Conservation (phyloP, 2,888 invertebrate genomes). For the Eupithecia centaureata region DNA sequence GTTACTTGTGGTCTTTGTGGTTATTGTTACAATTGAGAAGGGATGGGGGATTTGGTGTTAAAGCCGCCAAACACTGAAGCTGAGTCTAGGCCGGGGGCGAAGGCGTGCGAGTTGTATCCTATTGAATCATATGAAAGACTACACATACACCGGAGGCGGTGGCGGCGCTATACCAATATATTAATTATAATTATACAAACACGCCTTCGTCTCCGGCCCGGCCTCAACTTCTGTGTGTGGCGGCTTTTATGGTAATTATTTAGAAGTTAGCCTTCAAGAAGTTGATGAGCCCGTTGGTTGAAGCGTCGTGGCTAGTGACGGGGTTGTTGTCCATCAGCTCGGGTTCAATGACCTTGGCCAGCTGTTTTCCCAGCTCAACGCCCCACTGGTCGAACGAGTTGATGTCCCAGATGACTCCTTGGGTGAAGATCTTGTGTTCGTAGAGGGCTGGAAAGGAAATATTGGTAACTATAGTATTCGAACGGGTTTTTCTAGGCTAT, state of each 20-base stretch:
- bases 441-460: conserved; percentile 90
- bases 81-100: too few relatives aligned
- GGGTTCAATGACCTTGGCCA: conserved; percentile 99
- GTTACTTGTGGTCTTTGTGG: too few relatives aligned
- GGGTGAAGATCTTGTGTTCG: conserved; percentile 99
- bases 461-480: not conserved
- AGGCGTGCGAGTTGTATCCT: too few relatives aligned
- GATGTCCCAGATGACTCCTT: conserved; percentile 99
- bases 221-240: not conserved
- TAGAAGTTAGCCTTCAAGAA: conserved; percentile 90
- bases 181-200: too few relatives aligned
- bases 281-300: conserved; percentile 98
- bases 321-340: conserved; percentile 89
- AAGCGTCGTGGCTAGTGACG: conserved; percentile 93
- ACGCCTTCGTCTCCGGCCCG: too few relatives aligned
- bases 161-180: too few relatives aligned
- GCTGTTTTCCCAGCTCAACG: conserved; percentile 98
- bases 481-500: too few relatives aligned
- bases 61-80: too few relatives aligned
- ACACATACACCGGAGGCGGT: too few relatives aligned
- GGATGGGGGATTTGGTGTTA: too few relatives aligned
- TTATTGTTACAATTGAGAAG: too few relatives aligned
- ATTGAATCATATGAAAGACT: too few relatives aligned
- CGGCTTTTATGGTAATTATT: not conserved
- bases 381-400: conserved; percentile 99